These are phyloP conservation scores for Limanda limanda DNA, from an alignment of 2,113 vertebrate genomes.

Conservation along the genomic window DNA sequence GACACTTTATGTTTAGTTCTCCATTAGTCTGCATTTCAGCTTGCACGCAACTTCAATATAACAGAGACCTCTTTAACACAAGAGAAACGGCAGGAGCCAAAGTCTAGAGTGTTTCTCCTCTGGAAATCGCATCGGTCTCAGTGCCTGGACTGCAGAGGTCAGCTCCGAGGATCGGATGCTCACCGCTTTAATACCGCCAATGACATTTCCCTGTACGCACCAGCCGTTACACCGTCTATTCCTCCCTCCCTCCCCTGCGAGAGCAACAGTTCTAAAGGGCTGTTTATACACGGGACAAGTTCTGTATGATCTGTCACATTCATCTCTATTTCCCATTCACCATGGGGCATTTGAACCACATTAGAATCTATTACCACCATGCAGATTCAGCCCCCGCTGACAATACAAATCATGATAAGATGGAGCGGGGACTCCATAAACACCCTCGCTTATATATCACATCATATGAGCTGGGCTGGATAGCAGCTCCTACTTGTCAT, in stretches of 20 bases:
- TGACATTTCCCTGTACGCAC: slow-evolving; percentile 33
- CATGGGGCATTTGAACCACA: slow-evolving; percentile 77
- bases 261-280: slow-evolving; percentile 62
- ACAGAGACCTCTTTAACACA: slow-evolving; percentile 45
- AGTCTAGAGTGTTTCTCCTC: slow-evolving; percentile 17
- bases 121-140: slow-evolving; percentile 42
- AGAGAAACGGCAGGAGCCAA: slow-evolving; percentile 21
- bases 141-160: slow-evolving; percentile 41
- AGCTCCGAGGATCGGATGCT: slow-evolving; percentile 40
- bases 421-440: slow-evolving; percentile 79
- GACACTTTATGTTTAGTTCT: slow-evolving; percentile 49
- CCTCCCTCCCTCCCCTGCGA: slow-evolving; percentile 23
- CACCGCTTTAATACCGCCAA: slow-evolving; percentile 36
- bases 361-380: slow-evolving; percentile 79
- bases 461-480: slow-evolving; percentile 63
- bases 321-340: slow-evolving; percentile 78
- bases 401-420: slow-evolving; percentile 82
- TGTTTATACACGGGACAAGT: slow-evolving; percentile 64
- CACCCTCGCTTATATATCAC: slow-evolving; percentile 74
- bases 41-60: slow-evolving; percentile 21
- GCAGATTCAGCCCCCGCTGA: slow-evolving; percentile 74
- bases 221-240: slow-evolving; percentile 14
- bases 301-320: slow-evolving; percentile 72
- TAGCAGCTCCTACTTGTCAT: slow-evolving; percentile 66
- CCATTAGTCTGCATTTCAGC: slow-evolving; percentile 31